Evolutionary conservation across 1,140 invertebrate genomes (phyloP).

Genomic region (Protaetia brevitarsis): DNA sequence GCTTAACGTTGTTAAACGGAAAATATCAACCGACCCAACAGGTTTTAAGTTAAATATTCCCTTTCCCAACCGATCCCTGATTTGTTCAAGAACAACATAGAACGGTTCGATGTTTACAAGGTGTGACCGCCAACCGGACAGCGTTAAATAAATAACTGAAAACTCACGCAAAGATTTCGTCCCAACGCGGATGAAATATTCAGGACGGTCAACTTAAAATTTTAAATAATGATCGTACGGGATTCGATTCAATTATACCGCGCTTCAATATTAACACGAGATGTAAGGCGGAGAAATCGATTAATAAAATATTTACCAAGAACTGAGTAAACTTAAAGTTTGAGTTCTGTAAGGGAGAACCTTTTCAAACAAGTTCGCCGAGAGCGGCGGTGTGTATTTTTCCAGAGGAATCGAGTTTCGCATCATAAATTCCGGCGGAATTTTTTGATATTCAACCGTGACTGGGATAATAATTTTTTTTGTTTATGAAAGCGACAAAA

Average conservation of each 20-base stretch:
- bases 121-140: neutral
- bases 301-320: constrained; percentile 15
- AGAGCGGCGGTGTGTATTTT: neutral
- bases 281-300: neutral
- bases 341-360: constrained; percentile 14
- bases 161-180: neutral
- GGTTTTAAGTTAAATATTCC: too few species aligned
- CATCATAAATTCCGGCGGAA: neutral
- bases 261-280: constrained; percentile 3
- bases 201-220: constrained; percentile 14
- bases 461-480: neutral
- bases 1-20: too few species aligned
- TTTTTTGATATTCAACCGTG: neutral
- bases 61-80: too few species aligned
- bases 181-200: neutral
- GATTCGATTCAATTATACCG: neutral
- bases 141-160: neutral
- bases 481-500: neutral
- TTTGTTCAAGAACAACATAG: too few species aligned
- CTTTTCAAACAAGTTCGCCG: constrained; percentile 13
- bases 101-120: neutral
- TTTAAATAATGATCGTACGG: constrained; percentile 15
- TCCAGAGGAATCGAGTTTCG: neutral
- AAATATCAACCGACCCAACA: too few species aligned
- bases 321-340: constrained; percentile 10